Percentiles rank a stretch among this genome's conserved stretches.
Conservation (phyloP, 2,888 invertebrate species). For the Lithophane ornitopus region DNA sequence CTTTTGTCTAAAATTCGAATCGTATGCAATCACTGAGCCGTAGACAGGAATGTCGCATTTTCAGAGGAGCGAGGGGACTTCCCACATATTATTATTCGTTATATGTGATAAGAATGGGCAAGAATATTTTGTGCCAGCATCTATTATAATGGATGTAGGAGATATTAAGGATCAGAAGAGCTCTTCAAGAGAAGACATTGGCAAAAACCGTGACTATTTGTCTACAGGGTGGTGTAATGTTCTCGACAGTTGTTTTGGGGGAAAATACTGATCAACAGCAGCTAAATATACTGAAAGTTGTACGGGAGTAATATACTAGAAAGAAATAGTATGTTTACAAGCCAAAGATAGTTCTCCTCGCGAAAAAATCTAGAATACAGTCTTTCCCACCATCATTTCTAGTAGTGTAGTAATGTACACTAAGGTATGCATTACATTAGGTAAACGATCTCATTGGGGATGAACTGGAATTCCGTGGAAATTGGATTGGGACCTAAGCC, state of each 20-base stretch:
- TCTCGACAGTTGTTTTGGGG: not conserved
- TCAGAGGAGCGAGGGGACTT: not conserved
- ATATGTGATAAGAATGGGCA: conserved; percentile 7
- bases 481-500: conserved; percentile 73
- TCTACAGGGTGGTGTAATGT: not conserved
- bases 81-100: not conserved
- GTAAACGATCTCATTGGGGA: conserved; percentile 64
- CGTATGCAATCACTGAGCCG: conserved; percentile 51
- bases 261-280: not conserved
- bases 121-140: not conserved
- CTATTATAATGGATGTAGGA: not conserved
- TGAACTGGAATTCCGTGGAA: conserved; percentile 62
- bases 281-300: not conserved
- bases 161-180: not conserved
- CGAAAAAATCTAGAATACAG: not conserved
- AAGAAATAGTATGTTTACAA: not conserved
- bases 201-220: not conserved
- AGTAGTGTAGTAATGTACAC: conserved; percentile 21
- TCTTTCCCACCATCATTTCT: conserved; percentile 25
- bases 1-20: conserved; percentile 50
- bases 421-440: conserved; percentile 53
- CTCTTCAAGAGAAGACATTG: not conserved
- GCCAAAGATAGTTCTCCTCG: not conserved
- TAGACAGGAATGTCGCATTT: conserved; percentile 32
- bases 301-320: not conserved